Percentiles rank a stretch among this genome's conserved stretches.
Evolutionary conservation across 1,140 invertebrate genomes (phyloP).

Genomic region (Hermatobates lingyangjiaoensis): DNA sequence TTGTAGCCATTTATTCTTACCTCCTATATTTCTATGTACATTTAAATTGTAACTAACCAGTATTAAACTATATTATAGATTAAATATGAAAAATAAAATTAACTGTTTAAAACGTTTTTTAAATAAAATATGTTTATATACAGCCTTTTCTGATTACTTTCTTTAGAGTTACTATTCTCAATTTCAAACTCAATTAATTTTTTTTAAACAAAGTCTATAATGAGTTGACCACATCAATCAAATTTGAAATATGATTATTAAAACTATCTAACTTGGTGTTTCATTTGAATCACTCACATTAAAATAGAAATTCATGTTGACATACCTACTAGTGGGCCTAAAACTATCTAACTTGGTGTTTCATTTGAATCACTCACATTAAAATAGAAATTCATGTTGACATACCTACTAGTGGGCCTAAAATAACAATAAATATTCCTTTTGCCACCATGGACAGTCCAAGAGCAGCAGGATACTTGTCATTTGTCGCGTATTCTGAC

Average conservation of each 20-base stretch:
- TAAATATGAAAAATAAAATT: too few species aligned
- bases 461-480: constrained; percentile 52
- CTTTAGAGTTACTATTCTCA: too few species aligned
- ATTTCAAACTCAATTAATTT: too few species aligned
- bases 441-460: constrained; percentile 58
- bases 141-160: too few species aligned
- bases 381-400: constrained; percentile 9
- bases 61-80: too few species aligned
- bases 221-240: background rate
- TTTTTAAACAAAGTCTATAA: too few species aligned
- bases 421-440: constrained; percentile 41
- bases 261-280: background rate
- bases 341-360: background rate
- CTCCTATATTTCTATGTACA: too few species aligned
- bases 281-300: background rate
- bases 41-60: too few species aligned
- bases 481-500: constrained; percentile 47
- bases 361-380: background rate
- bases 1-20: too few species aligned
- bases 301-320: background rate
- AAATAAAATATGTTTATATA: too few species aligned
- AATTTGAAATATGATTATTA: background rate
- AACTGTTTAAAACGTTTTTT: too few species aligned
- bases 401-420: constrained; percentile 52
- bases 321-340: background rate